Evolutionary conservation across 2,797 vertebrate species (phyloP).

Genomic region (Gymnoscopelus braueri): DNA sequence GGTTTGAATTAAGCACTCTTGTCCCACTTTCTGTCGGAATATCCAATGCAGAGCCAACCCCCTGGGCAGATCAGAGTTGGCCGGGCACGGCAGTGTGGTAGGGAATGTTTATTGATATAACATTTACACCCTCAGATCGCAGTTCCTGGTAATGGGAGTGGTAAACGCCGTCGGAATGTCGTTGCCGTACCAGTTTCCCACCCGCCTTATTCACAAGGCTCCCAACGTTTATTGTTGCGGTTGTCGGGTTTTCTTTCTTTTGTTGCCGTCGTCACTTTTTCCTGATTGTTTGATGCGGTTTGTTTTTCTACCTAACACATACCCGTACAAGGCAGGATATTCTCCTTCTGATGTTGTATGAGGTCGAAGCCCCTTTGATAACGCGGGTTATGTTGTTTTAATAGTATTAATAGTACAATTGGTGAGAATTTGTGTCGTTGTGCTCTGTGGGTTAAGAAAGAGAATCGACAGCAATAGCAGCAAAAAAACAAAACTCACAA

Average conservation of each 20-base stretch:
- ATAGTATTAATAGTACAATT: slow-evolving; percentile 62
- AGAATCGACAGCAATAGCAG: background rate
- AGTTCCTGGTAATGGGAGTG: slow-evolving; percentile 56
- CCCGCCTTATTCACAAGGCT: slow-evolving; percentile 63
- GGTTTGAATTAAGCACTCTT: slow-evolving; percentile 16
- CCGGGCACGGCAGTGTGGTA: slow-evolving; percentile 45
- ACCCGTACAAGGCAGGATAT: slow-evolving; percentile 63
- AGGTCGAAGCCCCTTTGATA: slow-evolving; percentile 61
- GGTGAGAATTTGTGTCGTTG: slow-evolving; percentile 45
- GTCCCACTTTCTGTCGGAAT: slow-evolving; percentile 17
- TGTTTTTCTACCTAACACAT: slow-evolving; percentile 53
- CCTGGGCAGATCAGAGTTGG: slow-evolving; percentile 52
- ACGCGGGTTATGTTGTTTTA: slow-evolving; percentile 57
- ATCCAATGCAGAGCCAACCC: slow-evolving; percentile 11
- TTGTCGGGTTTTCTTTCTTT: slow-evolving; percentile 47
- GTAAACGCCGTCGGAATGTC: slow-evolving; percentile 60
- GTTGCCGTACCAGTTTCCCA: slow-evolving; percentile 67
- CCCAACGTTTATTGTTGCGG: slow-evolving; percentile 66
- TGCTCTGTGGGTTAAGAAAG: slow-evolving; percentile 18
- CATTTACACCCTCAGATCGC: slow-evolving; percentile 60
- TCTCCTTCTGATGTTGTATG: slow-evolving; percentile 53
- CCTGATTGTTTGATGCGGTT: slow-evolving; percentile 73
- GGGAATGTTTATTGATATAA: slow-evolving; percentile 61
- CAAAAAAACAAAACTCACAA: too few species aligned
- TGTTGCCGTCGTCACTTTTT: slow-evolving; percentile 31